Conservation (phyloP, 1,140 invertebrate genomes). For the Drosophila baimaii region DNA sequence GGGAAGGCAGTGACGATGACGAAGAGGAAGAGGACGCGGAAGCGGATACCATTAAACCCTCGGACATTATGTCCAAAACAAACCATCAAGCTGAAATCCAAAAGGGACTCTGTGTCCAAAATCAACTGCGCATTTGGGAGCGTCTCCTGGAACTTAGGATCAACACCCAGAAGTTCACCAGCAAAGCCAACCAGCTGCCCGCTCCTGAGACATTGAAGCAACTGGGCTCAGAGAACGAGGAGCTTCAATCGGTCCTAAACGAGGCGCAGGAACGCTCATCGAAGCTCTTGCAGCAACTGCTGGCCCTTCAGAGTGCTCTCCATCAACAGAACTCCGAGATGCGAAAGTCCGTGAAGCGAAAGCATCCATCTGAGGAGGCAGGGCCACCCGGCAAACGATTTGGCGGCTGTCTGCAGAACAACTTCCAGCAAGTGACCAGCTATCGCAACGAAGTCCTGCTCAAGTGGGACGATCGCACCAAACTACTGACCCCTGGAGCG, state of each 20-base stretch:
- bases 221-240: constrained; percentile 84
- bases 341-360: constrained; percentile 80
- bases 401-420: constrained; percentile 87
- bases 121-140: constrained; percentile 93
- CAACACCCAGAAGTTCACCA: constrained; percentile 91
- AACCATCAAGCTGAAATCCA: constrained; percentile 86
- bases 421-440: constrained; percentile 88
- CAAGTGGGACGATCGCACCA: constrained; percentile 97
- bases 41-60: constrained; percentile 77
- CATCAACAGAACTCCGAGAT: constrained; percentile 69
- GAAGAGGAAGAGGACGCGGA: constrained; percentile 41
- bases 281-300: constrained; percentile 88
- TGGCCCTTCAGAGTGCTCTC: constrained; percentile 86
- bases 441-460: constrained; percentile 92
- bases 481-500: constrained; percentile 87
- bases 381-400: constrained; percentile 86
- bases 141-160: constrained; percentile 92
- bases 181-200: constrained; percentile 91
- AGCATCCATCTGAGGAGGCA: constrained; percentile 80
- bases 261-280: constrained; percentile 86
- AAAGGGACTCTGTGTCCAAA: constrained; percentile 91
- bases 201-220: constrained; percentile 86
- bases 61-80: constrained; percentile 70
- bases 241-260: constrained; percentile 86
- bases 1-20: constrained; percentile 56